phyloP scores from a whole-genome alignment of 1,140 invertebrate species.

The Eulimnadia texana region DNA sequence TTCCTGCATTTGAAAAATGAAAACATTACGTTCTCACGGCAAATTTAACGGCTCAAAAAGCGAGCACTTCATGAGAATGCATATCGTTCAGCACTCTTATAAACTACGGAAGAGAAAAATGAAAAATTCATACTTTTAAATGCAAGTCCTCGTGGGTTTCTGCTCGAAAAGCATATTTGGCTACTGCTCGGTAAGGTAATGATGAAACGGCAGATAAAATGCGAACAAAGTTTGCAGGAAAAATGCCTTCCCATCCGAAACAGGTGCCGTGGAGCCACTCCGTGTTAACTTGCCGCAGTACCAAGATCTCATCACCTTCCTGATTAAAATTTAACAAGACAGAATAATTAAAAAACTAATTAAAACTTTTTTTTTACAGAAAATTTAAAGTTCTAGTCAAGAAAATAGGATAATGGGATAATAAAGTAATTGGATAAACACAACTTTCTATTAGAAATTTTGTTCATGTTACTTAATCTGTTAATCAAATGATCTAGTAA shows the following conservation, averaged over 20 bases:
- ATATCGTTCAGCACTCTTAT: neutral
- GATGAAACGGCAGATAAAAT: neutral
- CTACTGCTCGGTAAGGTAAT: conserved; percentile 6
- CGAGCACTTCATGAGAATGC: neutral
- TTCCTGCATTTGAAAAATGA: neutral
- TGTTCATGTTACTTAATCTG: no score
- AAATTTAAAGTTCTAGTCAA: neutral
- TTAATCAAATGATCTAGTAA: no score
- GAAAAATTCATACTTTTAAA: neutral
- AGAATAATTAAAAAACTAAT: neutral
- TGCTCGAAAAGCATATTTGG: conserved; percentile 6
- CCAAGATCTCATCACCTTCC: conserved; percentile 10
- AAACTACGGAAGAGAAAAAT: neutral
- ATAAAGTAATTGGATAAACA: neutral
- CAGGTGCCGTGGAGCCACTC: conserved; percentile 6
- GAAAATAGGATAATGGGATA: neutral
- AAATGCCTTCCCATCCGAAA: conserved; percentile 3
- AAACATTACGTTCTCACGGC: neutral
- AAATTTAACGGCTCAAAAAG: neutral
- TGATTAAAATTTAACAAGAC: neutral
- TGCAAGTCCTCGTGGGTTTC: conserved; percentile 9
- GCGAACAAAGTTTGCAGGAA: conserved; percentile 8
- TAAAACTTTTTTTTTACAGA: neutral
- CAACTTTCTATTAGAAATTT: neutral
- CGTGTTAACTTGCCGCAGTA: conserved; percentile 9